Percentiles rank a stretch among this genome's conserved stretches.
phyloP scores from a whole-genome alignment of 1,140 invertebrate species.

The Drosophila persimilis region DNA sequence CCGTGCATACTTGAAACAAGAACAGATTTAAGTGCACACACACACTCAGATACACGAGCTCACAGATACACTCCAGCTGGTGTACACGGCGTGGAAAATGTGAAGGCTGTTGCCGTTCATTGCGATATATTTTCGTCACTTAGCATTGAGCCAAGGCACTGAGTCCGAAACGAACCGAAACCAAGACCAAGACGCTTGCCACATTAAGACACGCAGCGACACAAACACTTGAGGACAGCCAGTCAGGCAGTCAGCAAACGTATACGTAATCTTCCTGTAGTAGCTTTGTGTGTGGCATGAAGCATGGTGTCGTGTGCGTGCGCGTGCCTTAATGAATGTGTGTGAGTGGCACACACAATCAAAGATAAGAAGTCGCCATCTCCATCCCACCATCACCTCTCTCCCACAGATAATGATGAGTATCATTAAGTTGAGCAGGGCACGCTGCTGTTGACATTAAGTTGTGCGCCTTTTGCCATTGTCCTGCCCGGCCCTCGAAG shows the following conservation, averaged over 20 bases:
- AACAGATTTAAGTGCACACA: slow-evolving; percentile 74
- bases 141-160: slow-evolving; percentile 25
- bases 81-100: not conserved
- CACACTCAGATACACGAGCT: too few relatives aligned
- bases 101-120: slow-evolving; percentile 38
- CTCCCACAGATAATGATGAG: slow-evolving; percentile 66
- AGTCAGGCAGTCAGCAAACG: slow-evolving; percentile 12
- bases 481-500: slow-evolving; percentile 15
- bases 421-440: slow-evolving; percentile 67
- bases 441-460: slow-evolving; percentile 61
- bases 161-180: slow-evolving; percentile 13
- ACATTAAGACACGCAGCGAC: slow-evolving; percentile 5
- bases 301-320: slow-evolving; percentile 51
- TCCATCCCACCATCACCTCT: not conserved
- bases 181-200: too few relatives aligned
- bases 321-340: slow-evolving; percentile 71
- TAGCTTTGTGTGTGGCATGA: slow-evolving; percentile 1
- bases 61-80: too few relatives aligned
- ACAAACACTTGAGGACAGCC: slow-evolving; percentile 63
- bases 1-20: slow-evolving; percentile 68
- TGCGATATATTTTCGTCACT: slow-evolving; percentile 77
- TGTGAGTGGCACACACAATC: slow-evolving; percentile 28
- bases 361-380: slow-evolving; percentile 50
- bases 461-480: slow-evolving; percentile 31
- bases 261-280: slow-evolving; percentile 63